Conservation (phyloP, 2,113 vertebrate species). For the Prochilodus magdalenae region DNA sequence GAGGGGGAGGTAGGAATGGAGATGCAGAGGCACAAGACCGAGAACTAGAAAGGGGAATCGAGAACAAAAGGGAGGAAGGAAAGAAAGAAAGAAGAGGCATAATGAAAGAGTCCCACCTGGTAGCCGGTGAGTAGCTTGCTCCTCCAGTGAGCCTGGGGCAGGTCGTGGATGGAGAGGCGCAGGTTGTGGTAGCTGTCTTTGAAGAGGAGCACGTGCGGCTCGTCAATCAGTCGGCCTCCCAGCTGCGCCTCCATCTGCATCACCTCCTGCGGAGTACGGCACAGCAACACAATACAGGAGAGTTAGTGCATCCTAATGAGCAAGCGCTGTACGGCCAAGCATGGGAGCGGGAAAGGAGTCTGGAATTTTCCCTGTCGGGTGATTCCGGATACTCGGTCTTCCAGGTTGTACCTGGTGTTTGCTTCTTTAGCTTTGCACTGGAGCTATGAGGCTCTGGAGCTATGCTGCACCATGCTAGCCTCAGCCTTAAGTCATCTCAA, state of each 20-base stretch:
- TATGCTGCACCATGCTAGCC: too few relatives aligned
- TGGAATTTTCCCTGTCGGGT: too few relatives aligned
- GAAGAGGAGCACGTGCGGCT: slow-evolving; percentile 94
- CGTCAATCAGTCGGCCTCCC: slow-evolving; percentile 94
- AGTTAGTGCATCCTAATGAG: not conserved
- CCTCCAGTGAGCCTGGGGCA: slow-evolving; percentile 97
- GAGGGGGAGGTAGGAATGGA: not conserved
- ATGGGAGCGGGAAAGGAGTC: too few relatives aligned
- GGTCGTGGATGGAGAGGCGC: slow-evolving; percentile 95
- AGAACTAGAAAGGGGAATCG: not conserved
- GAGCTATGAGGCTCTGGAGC: too few relatives aligned
- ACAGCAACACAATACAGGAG: not conserved
- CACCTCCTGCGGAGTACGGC: slow-evolving; percentile 85
- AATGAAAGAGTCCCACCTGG: slow-evolving; percentile 82
- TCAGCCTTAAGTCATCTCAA: too few relatives aligned
- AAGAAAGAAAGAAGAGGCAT: not conserved
- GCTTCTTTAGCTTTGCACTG: too few relatives aligned
- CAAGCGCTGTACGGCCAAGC: too few relatives aligned
- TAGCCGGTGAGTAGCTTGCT: slow-evolving; percentile 97
- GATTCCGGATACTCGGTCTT: too few relatives aligned
- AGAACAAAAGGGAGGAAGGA: not conserved
- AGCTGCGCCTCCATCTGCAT: slow-evolving; percentile 97
- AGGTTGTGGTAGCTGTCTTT: slow-evolving; percentile 99
- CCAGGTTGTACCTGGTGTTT: too few relatives aligned
- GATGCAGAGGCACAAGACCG: too few relatives aligned